Conservation (phyloP, 1,140 invertebrate genomes). For the Agraylea sexmaculata region DNA sequence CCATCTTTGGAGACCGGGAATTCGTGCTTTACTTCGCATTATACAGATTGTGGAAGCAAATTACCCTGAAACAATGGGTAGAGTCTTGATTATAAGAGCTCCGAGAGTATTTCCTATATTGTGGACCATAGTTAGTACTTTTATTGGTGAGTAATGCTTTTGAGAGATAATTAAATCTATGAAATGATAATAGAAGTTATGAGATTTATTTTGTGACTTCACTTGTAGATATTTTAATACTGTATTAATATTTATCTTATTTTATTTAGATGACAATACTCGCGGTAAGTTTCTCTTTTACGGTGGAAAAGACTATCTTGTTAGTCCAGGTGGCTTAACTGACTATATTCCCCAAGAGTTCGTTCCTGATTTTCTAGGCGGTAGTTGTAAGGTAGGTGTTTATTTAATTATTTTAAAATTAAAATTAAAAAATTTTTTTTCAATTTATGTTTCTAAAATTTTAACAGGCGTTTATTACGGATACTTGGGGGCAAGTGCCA, state of each 20-base stretch:
- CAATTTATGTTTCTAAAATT: slow-evolving; percentile 7
- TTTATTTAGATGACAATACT: slow-evolving; percentile 75
- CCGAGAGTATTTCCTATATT: slow-evolving; percentile 90
- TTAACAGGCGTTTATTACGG: too few species aligned
- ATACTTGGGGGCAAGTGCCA: too few species aligned
- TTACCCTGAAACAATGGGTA: slow-evolving; percentile 92
- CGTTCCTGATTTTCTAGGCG: slow-evolving; percentile 87
- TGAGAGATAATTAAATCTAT: neutral
- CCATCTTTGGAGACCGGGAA: slow-evolving; percentile 88
- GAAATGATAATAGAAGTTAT: slow-evolving; percentile 2
- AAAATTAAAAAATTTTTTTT: slow-evolving; percentile 9
- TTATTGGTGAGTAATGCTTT: slow-evolving; percentile 55
- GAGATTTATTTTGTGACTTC: slow-evolving; percentile 18
- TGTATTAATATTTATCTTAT: slow-evolving; percentile 12
- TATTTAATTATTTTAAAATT: slow-evolving; percentile 1
- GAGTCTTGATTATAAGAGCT: slow-evolving; percentile 76
- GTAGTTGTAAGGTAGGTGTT: slow-evolving; percentile 67
- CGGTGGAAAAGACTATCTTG: slow-evolving; percentile 76
- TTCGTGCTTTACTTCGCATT: slow-evolving; percentile 80
- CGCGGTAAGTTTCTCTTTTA: slow-evolving; percentile 90
- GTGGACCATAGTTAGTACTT: slow-evolving; percentile 95
- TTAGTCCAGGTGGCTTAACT: slow-evolving; percentile 59
- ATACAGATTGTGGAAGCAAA: slow-evolving; percentile 93
- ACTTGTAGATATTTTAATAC: slow-evolving; percentile 13
- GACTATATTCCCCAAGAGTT: slow-evolving; percentile 80